Percentiles rank a stretch among this genome's conserved stretches.
Conservation (phyloP, 64 coral and sea anemone genomes). For the Montipora cactus region DNA sequence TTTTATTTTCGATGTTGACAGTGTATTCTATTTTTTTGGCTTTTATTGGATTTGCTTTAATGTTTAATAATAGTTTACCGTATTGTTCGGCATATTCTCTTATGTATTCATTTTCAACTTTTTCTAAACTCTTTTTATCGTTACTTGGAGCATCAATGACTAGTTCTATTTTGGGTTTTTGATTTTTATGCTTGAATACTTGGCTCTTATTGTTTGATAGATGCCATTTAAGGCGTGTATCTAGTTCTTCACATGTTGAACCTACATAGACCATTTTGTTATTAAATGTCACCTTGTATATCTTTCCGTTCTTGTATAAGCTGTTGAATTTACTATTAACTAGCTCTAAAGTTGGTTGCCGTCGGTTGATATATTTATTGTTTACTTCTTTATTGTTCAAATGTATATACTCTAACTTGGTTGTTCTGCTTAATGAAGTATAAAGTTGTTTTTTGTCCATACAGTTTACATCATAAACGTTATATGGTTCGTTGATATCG, state of each 20-base stretch:
- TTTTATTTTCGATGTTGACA: too few species aligned
- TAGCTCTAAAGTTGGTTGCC: neutral
- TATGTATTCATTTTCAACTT: constrained; percentile 62
- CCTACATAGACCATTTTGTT: neutral
- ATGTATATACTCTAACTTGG: constrained; percentile 22
- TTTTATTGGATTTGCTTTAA: constrained; percentile 2
- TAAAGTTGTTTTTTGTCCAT: constrained; percentile 73
- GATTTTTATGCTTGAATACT: constrained; percentile 10
- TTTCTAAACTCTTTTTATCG: constrained; percentile 41
- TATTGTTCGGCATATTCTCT: constrained; percentile 16
- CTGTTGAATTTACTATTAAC: constrained; percentile 44
- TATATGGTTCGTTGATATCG: constrained; percentile 44
- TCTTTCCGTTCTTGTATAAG: constrained; percentile 41
- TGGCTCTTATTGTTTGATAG: constrained; percentile 44
- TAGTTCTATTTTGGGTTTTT: constrained; percentile 26
- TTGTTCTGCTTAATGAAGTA: constrained; percentile 43
- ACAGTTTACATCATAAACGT: constrained; percentile 23
- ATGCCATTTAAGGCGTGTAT: constrained; percentile 46
- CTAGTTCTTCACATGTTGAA: constrained; percentile 64
- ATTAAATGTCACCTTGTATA: constrained; percentile 55
- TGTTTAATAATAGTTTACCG: constrained; percentile 25
- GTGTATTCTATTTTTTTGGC: neutral
- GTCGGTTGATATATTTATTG: neutral
- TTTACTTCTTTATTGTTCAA: constrained; percentile 38
- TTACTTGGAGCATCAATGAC: constrained; percentile 16